These are phyloP conservation scores for Mythimna impura DNA, from an alignment of 2,888 invertebrate genomes.

Conservation along the genomic window DNA sequence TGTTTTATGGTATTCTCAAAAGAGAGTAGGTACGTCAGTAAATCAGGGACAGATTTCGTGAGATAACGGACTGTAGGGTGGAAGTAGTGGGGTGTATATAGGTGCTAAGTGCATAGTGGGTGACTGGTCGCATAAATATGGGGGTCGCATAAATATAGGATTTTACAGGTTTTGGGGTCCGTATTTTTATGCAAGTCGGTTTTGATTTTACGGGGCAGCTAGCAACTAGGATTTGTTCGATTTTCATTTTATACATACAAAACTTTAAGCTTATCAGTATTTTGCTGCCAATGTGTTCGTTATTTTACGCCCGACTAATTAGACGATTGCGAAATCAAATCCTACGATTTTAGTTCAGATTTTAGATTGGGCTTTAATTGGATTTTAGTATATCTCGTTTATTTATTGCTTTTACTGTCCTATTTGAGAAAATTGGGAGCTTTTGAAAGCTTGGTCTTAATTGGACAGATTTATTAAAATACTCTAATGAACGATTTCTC, in stretches of 20 bases:
- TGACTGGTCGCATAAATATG: conserved; percentile 19
- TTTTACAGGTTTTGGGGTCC: neutral
- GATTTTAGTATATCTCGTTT: conserved; percentile 25
- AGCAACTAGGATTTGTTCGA: too few species aligned
- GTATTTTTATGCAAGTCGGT: neutral
- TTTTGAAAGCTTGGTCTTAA: conserved; percentile 20
- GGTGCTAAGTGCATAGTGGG: conserved; percentile 35
- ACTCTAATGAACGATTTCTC: conserved; percentile 3
- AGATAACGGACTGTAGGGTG: conserved; percentile 64
- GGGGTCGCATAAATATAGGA: too few species aligned
- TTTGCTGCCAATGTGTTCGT: neutral
- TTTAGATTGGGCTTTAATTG: conserved; percentile 39
- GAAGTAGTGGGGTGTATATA: conserved; percentile 52
- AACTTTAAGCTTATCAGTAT: neutral
- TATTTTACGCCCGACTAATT: conserved; percentile 17
- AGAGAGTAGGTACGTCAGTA: conserved; percentile 75
- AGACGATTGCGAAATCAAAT: conserved; percentile 21
- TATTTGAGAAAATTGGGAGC: conserved; percentile 22
- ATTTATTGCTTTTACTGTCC: conserved; percentile 21
- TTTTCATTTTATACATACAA: neutral
- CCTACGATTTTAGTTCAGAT: conserved; percentile 3
- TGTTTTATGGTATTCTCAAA: conserved; percentile 85
- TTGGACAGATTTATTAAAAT: conserved; percentile 26
- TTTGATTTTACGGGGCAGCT: neutral
- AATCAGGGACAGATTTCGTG: conserved; percentile 83